Conservation (phyloP, 2,888 invertebrate genomes). For the Caenorhabditis zanzibari region DNA sequence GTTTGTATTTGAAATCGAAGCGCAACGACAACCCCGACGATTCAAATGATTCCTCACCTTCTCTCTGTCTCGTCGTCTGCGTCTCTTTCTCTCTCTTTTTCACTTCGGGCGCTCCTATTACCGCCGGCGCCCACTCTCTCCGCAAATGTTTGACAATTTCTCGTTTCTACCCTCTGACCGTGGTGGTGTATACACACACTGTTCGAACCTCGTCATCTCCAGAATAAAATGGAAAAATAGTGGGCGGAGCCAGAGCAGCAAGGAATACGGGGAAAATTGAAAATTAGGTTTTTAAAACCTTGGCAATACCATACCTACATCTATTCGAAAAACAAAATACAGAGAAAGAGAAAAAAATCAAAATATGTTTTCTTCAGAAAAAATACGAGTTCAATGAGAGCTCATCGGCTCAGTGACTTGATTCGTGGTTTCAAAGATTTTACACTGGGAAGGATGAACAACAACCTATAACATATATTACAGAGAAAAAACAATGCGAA, state of each 20-base stretch:
- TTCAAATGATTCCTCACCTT: conserved; percentile 2
- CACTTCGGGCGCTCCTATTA: conserved; percentile 30
- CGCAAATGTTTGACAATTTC: conserved; percentile 45
- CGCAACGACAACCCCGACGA: conserved; percentile 15
- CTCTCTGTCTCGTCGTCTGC: too few species aligned
- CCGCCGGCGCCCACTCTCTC: conserved; percentile 16
- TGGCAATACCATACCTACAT: background rate
- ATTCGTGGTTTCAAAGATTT: conserved; percentile 40
- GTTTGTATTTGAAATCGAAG: conserved; percentile 65
- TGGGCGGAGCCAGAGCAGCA: background rate
- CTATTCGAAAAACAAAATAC: background rate
- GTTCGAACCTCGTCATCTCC: conserved; percentile 10
- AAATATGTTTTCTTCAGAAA: background rate
- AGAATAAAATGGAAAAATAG: background rate
- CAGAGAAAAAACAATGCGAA: background rate
- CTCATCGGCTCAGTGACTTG: conserved; percentile 9
- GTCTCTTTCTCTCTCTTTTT: conserved; percentile 14
- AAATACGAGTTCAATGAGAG: conserved; percentile 20
- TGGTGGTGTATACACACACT: background rate
- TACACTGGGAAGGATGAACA: conserved; percentile 47
- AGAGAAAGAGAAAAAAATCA: background rate
- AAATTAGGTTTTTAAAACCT: background rate
- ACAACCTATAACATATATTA: conserved; percentile 30
- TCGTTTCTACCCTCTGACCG: conserved; percentile 11
- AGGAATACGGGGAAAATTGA: background rate